A percentile compares a stretch with the other conserved stretches of the same genome.
These are phyloP conservation scores for Scaptodrosophila lebanonensis DNA, from an alignment of 1,140 invertebrate species.

Conservation along the genomic window DNA sequence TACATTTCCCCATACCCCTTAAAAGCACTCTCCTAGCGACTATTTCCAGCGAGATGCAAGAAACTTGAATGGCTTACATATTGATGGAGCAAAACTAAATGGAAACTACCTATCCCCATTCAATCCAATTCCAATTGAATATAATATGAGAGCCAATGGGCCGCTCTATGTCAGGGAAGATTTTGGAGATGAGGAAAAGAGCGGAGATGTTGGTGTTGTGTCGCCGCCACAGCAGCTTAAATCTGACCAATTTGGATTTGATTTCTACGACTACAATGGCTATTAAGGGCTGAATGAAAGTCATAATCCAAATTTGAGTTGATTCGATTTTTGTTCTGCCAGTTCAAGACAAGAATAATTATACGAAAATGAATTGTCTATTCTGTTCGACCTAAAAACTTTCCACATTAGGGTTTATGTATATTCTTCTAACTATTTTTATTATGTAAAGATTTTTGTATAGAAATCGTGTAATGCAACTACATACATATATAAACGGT, in stretches of 20 bases:
- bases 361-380: too few species aligned
- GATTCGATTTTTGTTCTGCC: too few species aligned
- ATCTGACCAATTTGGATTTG: slow-evolving; percentile 5
- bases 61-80: slow-evolving; percentile 7
- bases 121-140: slow-evolving; percentile 1
- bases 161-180: slow-evolving; percentile 3
- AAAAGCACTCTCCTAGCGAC: slow-evolving; percentile 29
- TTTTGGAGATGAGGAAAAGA: neutral
- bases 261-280: slow-evolving; percentile 24
- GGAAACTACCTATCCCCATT: slow-evolving; percentile 5
- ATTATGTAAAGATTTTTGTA: too few species aligned
- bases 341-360: too few species aligned
- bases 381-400: too few species aligned
- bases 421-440: too few species aligned
- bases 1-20: too few species aligned
- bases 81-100: slow-evolving; percentile 1
- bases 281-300: too few species aligned
- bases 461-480: too few species aligned
- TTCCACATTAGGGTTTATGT: too few species aligned
- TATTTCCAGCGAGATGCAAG: slow-evolving; percentile 36
- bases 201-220: neutral
- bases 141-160: slow-evolving; percentile 1
- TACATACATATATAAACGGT: slow-evolving; percentile 15
- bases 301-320: too few species aligned
- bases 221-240: neutral